Base-by-base conservation (phyloP, 2,888 invertebrate genomes). In the Diarsia rubi region DNA sequence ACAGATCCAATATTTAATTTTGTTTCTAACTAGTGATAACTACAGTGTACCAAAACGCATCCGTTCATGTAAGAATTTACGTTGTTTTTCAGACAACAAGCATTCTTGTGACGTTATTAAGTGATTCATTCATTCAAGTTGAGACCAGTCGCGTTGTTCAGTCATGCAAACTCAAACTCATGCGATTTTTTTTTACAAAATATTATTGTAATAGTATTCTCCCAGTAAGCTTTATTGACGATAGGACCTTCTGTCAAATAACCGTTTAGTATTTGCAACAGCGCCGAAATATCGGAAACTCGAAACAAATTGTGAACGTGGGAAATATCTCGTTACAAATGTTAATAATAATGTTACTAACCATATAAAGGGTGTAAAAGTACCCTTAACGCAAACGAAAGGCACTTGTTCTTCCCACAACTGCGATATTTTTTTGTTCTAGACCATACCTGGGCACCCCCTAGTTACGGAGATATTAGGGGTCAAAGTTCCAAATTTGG, bases 41-140 rank as follows among this genome's bases (percentile, higher is more conserved):
- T 57, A 57, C 5, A 24, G 57, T 57, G 16, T 57, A 57, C 54
- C 8, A 8, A 27, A 19, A 52, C 27, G 5, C 31, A n/a, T 62
- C 24, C 21, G 16, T 52, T 63, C 52, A 45, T 62, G 16, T 1
- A 74, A 45, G 49, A 73, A 37, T 62, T 54, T 8, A 45, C 52
- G 37, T 19, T 16, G 24, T 63, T 63, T 57, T 73, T 74, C 45
- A 73, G 16, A 27, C 52, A 63, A 45, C 16, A n/a, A 1, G 5
- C 49, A 49, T 73, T 31, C 12, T 60, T 42, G 31, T 31, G 49
- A 19, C 42, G 14, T 49, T 49, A 44, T n/a, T 21, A 42, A 59
- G 21, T 75, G 75, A 75, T 44, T 75, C 75, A 75, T 64, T 42
- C 47, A 42, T 66, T 59, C 75, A 75, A 49, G 74, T 75, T n/a